A percentile compares a stretch with the other conserved stretches of the same genome.
These are phyloP conservation scores for Amblyjoppa proteus DNA, from an alignment of 2,888 invertebrate genomes.

Conservation along the genomic window DNA sequence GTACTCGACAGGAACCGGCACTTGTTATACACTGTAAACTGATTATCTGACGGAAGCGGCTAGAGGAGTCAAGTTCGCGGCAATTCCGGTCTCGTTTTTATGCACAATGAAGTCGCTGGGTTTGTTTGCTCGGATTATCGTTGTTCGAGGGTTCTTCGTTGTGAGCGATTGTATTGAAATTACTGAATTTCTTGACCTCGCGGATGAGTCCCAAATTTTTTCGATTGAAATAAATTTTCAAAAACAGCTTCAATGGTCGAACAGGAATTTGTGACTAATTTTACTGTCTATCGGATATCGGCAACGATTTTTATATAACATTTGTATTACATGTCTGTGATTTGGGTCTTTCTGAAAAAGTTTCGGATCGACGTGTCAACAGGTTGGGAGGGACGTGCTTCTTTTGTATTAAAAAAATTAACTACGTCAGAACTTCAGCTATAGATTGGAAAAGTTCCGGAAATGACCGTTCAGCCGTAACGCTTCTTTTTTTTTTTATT, in stretches of 20 bases:
- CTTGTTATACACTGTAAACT: constrained; percentile 70
- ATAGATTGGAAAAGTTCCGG: constrained; percentile 49
- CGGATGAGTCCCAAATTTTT: background rate
- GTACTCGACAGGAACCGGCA: constrained; percentile 69
- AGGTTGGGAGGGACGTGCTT: constrained; percentile 18
- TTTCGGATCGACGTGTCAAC: constrained; percentile 23
- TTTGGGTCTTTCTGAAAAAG: constrained; percentile 8
- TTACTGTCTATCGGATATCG: background rate
- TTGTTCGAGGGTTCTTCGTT: constrained; percentile 12
- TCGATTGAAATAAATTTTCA: background rate
- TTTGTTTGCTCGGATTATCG: constrained; percentile 44
- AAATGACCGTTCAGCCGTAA: background rate
- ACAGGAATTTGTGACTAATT: constrained; percentile 37
- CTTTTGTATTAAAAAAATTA: constrained; percentile 8
- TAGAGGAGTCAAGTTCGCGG: constrained; percentile 65
- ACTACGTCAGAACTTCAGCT: constrained; percentile 59
- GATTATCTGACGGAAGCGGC: constrained; percentile 70
- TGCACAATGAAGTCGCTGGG: constrained; percentile 52
- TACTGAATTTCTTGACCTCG: constrained; percentile 4
- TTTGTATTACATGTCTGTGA: background rate
- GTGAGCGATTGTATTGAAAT: constrained; percentile 5
- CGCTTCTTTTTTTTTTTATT: background rate
- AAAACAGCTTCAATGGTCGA: background rate
- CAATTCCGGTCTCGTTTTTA: constrained; percentile 61
- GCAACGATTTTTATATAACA: background rate